Conservation (phyloP, 2,888 invertebrate species). For the Spilarctia lutea region DNA sequence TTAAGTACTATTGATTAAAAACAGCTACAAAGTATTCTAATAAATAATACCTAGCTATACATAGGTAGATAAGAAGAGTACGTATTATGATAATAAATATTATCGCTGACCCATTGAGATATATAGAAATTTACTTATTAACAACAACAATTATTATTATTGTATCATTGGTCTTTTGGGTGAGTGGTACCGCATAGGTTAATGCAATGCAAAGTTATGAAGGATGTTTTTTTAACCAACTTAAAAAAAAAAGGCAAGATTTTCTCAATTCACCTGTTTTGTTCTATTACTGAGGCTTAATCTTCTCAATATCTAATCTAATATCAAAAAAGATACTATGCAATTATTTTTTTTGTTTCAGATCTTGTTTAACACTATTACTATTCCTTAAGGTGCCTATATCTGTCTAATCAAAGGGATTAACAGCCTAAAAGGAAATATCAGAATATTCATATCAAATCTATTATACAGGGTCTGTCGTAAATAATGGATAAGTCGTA, state of each 20-base stretch:
- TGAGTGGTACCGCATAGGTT: too few species aligned
- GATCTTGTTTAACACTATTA: not conserved
- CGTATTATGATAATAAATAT: constrained; percentile 13
- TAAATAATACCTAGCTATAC: constrained; percentile 12
- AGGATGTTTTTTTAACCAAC: too few species aligned
- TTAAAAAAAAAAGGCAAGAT: too few species aligned
- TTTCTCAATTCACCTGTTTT: too few species aligned
- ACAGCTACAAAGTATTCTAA: constrained; percentile 13
- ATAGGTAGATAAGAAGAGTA: constrained; percentile 15
- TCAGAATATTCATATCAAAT: too few species aligned
- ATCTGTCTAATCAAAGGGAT: constrained; percentile 1
- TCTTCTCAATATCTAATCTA: too few species aligned
- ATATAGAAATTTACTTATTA: constrained; percentile 31
- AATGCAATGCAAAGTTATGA: too few species aligned
- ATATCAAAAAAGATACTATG: too few species aligned
- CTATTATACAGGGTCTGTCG: too few species aligned
- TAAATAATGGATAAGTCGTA: too few species aligned
- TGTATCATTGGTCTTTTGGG: too few species aligned
- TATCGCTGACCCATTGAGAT: constrained; percentile 51
- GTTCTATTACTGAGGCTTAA: too few species aligned
- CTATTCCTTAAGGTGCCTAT: not conserved
- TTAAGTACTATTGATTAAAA: constrained; percentile 9
- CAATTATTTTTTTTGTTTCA: not conserved
- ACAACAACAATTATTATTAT: constrained; percentile 8
- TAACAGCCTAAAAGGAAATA: constrained; percentile 3